Evolutionary conservation across 2,797 vertebrate genomes (phyloP).

Genomic region (Semaprochilodus insignis): DNA sequence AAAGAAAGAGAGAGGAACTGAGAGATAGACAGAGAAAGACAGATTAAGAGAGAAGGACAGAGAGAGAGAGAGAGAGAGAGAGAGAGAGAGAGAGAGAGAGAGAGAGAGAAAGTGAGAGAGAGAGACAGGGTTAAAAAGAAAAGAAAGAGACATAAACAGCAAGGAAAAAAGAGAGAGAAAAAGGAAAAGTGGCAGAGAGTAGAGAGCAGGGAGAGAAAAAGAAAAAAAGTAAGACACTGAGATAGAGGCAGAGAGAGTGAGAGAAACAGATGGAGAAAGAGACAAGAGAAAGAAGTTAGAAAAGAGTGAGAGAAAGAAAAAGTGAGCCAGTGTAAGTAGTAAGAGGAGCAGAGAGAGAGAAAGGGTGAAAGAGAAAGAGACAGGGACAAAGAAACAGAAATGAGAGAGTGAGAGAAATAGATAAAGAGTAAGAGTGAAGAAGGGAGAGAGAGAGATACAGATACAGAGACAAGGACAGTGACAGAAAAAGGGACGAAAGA

Average conservation of each 20-base stretch:
- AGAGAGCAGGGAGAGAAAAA: neutral
- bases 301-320: neutral
- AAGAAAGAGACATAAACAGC: neutral
- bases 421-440: neutral
- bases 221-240: constrained; percentile 46
- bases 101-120: neutral
- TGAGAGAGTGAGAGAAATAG: neutral
- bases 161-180: neutral
- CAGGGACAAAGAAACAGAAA: neutral
- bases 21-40: neutral
- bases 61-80: neutral
- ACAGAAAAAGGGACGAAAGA: neutral
- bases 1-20: neutral
- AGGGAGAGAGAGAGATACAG: neutral
- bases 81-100: neutral
- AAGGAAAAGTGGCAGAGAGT: neutral
- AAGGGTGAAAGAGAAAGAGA: neutral
- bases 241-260: neutral
- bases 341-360: constrained; percentile 1
- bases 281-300: neutral
- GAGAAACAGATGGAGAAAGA: constrained; percentile 42
- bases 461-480: neutral
- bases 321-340: neutral
- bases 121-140: neutral
- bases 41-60: no score